Percentiles rank a stretch among this genome's conserved stretches.
Conservation (phyloP, 2,888 invertebrate species). For the Orthosia cruda region DNA sequence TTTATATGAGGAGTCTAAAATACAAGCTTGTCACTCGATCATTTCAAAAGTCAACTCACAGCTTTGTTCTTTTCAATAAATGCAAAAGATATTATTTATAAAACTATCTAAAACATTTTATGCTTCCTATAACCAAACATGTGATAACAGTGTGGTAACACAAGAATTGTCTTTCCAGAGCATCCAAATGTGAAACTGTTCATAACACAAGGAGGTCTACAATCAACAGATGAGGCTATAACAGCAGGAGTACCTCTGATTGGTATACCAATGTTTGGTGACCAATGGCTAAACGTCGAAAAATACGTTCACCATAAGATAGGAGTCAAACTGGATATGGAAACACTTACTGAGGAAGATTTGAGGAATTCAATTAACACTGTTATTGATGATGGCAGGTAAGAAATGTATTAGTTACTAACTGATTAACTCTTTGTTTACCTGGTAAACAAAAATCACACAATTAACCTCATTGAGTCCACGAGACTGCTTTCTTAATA, state of each 20-base stretch:
- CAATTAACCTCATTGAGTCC: too few species aligned
- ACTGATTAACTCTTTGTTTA: too few species aligned
- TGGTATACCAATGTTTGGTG: constrained; percentile 83
- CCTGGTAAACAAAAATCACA: too few species aligned
- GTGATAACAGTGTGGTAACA: background rate
- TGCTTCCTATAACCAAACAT: background rate
- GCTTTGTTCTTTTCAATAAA: too few species aligned
- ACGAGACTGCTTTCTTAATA: too few species aligned
- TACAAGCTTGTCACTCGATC: too few species aligned
- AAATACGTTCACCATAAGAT: constrained; percentile 73
- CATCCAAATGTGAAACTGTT: constrained; percentile 88
- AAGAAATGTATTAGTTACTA: background rate
- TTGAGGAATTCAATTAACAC: constrained; percentile 62
- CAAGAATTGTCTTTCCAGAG: constrained; percentile 56
- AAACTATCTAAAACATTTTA: too few species aligned
- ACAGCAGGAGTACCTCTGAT: constrained; percentile 82
- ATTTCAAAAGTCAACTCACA: too few species aligned
- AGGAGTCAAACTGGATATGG: constrained; percentile 77
- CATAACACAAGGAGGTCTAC: constrained; percentile 87
- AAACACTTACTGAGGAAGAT: constrained; percentile 70
- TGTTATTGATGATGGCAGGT: constrained; percentile 41
- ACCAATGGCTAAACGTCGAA: constrained; percentile 82
- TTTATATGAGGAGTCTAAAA: too few species aligned
- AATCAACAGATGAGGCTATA: constrained; percentile 86
- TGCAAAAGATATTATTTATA: too few species aligned